Percentiles rank a stretch among this genome's conserved stretches.
Evolutionary conservation across 2,888 invertebrate species (phyloP).

Genomic region (Drosophila anomalata): DNA sequence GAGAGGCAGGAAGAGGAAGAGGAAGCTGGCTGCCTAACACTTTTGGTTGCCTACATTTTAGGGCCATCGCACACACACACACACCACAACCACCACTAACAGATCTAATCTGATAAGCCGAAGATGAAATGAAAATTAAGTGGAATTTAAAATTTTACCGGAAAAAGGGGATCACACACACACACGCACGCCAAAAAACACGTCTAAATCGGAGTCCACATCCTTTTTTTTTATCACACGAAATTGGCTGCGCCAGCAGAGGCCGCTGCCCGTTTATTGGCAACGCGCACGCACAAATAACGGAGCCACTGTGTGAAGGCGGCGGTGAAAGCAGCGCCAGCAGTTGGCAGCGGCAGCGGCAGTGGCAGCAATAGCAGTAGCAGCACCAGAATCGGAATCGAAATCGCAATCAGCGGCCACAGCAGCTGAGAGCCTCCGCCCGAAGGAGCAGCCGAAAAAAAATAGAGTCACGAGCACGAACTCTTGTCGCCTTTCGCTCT

Average conservation of each 20-base stretch:
- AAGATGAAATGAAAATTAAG: background rate
- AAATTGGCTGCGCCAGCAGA: constrained; percentile 64
- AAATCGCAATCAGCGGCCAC: constrained; percentile 31
- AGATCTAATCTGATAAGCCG: constrained; percentile 1
- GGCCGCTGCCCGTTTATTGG: constrained; percentile 74
- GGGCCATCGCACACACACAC: constrained; percentile 13
- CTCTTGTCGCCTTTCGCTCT: background rate
- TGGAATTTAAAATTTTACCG: constrained; percentile 4
- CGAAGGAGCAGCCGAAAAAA: constrained; percentile 1
- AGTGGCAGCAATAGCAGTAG: constrained; percentile 20
- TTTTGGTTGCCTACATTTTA: constrained; percentile 50
- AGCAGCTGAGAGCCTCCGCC: constrained; percentile 35
- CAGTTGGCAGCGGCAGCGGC: constrained; percentile 31
- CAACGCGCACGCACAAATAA: constrained; percentile 76
- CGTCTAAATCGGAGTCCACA: constrained; percentile 19
- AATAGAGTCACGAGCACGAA: constrained; percentile 4
- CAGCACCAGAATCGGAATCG: constrained; percentile 22
- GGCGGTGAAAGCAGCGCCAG: constrained; percentile 35
- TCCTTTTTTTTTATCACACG: constrained; percentile 66
- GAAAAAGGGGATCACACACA: constrained; percentile 10
- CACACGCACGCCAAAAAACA: constrained; percentile 1
- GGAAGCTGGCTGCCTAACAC: constrained; percentile 35
- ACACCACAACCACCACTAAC: constrained; percentile 19
- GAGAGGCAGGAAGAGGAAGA: constrained; percentile 16
- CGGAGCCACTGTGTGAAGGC: constrained; percentile 43